phyloP scores from a whole-genome alignment of 2,113 vertebrate genomes.

The Penelope pileata region DNA sequence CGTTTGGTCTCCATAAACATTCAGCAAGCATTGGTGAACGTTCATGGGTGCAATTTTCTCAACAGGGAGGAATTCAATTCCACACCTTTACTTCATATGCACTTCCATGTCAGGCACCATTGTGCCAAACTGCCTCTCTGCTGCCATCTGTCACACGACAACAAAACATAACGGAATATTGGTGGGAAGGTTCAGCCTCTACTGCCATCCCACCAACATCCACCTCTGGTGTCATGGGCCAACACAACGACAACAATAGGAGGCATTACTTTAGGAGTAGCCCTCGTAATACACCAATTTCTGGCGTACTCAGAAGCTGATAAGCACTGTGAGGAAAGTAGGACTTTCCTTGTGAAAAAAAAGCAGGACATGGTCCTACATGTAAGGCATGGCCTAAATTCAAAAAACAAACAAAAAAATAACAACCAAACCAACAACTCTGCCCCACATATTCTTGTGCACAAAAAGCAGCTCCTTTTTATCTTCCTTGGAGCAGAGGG shows the following conservation, averaged over 20 bases:
- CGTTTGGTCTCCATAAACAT: too few species aligned
- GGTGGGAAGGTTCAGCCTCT: not conserved
- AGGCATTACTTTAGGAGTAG: too few species aligned
- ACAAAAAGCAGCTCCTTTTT: not conserved
- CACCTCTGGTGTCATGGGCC: too few species aligned
- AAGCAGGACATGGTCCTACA: not conserved
- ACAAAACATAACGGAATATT: not conserved
- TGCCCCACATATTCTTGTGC: not conserved
- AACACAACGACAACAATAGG: too few species aligned
- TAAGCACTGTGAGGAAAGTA: not conserved
- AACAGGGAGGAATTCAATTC: too few species aligned
- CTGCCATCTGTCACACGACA: not conserved
- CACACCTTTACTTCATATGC: too few species aligned
- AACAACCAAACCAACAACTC: too few species aligned
- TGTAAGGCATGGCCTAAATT: not conserved
- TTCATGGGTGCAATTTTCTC: too few species aligned
- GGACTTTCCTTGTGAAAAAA: not conserved
- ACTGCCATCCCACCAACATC: not conserved
- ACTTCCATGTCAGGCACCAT: too few species aligned
- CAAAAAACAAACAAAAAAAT: not conserved
- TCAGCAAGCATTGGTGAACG: too few species aligned
- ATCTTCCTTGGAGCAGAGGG: not conserved
- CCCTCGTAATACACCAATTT: not conserved
- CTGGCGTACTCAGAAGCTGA: not conserved
- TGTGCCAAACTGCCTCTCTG: too few species aligned